Percentiles rank a stretch among this genome's conserved stretches.
phyloP scores from a whole-genome alignment of 2,113 vertebrate species.

The Heliornis fulica region DNA sequence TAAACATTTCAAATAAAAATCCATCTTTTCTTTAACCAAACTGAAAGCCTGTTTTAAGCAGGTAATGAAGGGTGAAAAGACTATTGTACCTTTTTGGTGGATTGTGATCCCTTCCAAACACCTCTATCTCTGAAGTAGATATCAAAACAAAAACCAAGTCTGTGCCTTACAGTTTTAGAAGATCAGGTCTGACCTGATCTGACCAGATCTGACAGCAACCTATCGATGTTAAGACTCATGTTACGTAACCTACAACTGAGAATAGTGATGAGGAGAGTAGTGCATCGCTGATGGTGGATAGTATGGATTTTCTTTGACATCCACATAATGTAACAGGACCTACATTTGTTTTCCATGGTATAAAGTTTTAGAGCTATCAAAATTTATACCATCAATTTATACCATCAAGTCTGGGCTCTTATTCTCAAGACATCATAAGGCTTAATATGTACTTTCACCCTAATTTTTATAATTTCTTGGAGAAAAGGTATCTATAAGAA shows the following conservation, averaged over 20 bases:
- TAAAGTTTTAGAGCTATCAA: background rate
- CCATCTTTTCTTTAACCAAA: background rate
- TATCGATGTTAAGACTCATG: background rate
- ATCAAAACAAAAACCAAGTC: background rate
- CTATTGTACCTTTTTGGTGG: background rate
- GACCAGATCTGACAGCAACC: background rate
- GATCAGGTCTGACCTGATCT: background rate
- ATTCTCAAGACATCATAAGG: background rate
- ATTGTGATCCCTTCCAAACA: background rate
- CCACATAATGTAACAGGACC: background rate
- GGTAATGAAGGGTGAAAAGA: background rate
- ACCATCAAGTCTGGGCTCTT: background rate
- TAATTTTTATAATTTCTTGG: background rate
- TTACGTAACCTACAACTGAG: background rate
- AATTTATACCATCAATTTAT: background rate
- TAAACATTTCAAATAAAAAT: background rate
- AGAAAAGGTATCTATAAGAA: background rate
- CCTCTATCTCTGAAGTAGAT: background rate
- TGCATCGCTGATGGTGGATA: background rate
- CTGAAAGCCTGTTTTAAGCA: background rate
- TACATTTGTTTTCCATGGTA: background rate
- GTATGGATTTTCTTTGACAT: background rate
- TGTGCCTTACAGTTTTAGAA: background rate
- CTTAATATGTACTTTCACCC: background rate
- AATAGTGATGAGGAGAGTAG: rapidly evolving